Evolutionary conservation across 2,888 invertebrate species (phyloP).

Genomic region (Leucozona laternaria): DNA sequence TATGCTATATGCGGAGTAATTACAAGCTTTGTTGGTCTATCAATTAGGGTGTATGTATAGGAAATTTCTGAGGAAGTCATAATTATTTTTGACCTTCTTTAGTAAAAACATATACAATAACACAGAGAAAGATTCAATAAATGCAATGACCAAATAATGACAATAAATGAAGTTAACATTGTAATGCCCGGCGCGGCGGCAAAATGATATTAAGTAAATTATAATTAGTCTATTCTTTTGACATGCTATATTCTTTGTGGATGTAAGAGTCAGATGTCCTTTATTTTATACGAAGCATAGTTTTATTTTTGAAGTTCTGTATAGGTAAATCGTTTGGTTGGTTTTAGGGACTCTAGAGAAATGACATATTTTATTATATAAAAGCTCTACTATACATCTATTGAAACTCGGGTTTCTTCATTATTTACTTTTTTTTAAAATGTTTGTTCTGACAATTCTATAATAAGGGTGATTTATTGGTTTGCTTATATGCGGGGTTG

Average conservation of each 20-base stretch:
- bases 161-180: conserved; percentile 25
- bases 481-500: too few species aligned
- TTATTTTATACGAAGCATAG: neutral
- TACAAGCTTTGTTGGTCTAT: conserved; percentile 41
- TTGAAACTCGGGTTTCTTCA: neutral
- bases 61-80: conserved; percentile 30
- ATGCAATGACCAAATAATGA: conserved; percentile 14
- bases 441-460: neutral
- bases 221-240: conserved; percentile 31
- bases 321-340: neutral
- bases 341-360: neutral
- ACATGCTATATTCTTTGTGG: conserved; percentile 10
- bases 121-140: conserved; percentile 13
- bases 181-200: conserved; percentile 3
- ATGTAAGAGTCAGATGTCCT: neutral
- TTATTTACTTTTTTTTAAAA: neutral
- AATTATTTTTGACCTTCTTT: conserved; percentile 36
- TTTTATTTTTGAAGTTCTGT: neutral
- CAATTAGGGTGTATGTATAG: conserved; percentile 36
- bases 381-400: neutral
- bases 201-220: conserved; percentile 11
- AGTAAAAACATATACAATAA: too few species aligned
- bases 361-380: neutral
- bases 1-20: conserved; percentile 53
- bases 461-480: too few species aligned